Base-by-base conservation (phyloP, 2,888 invertebrate genomes). In the Aspidapion aeneum region DNA sequence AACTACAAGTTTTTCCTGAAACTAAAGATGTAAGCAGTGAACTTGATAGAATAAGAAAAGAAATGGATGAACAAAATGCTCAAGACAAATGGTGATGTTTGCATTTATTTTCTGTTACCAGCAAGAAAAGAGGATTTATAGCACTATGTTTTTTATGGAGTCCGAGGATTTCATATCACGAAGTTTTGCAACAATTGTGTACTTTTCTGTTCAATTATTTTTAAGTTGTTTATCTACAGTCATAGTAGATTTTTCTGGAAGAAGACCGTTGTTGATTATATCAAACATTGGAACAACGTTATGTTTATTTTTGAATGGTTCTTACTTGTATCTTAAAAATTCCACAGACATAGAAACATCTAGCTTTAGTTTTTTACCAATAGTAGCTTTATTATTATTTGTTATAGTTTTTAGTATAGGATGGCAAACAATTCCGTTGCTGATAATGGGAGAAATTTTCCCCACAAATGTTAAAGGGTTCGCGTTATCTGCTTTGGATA, bases 191-290 rank as follows among this genome's bases (percentile, higher is more conserved):
- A 72, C 77, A 3, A 74, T 74, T 50, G 72, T 77, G 20, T 78
- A 76, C 62, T 77, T 76, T 62, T 61, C 82, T 54, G 83, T 85
- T 49, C 86, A 86, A 77, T 80, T 86, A 1, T 77, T 85, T 1
- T 82, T 86, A 2, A 84, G 86, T 62, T 79, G 82, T 48, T 77
- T 85, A 5, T 83, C 86, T 1, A 84, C 86, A 2, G 74, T 84
- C 58, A 77, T 87, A 1, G 86, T 87, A 12, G 87, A 87, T 72
- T 78, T 79, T 60, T 74, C 81, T 5, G 87, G 87, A 3, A 74
- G 86, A 63, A 77, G 82, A 64, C 79, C 81, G 1, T 75, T 87
- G 5, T 75, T 87, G 21, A 75, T 85, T 2, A 66, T 81, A 21
- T 85, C 85, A 3, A 82, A 83, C 1, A 68, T 78, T 2, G 75